Percentiles rank a stretch among this genome's conserved stretches.
Conservation (phyloP, 2,797 vertebrate species). For the Pempheris klunzingeri region DNA sequence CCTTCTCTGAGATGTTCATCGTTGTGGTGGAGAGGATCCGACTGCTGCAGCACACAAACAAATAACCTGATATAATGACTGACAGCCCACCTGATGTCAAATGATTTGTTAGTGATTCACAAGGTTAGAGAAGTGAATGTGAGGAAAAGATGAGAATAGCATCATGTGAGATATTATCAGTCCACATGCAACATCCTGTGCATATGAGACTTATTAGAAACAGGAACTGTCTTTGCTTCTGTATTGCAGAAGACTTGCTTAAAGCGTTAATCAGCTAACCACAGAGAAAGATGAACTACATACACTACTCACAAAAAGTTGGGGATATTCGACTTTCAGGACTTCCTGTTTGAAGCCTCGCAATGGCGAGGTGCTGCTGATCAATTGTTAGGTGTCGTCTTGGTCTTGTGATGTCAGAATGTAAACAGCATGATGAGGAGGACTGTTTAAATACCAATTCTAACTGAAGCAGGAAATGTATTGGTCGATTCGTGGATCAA, state of each 20-base stretch:
- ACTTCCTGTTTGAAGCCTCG: no score
- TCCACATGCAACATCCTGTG: not conserved
- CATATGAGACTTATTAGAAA: not conserved
- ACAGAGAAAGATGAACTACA: no score
- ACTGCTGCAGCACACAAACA: constrained; percentile 55
- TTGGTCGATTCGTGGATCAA: no score
- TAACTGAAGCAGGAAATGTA: no score
- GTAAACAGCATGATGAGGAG: no score
- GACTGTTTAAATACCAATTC: no score
- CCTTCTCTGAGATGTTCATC: constrained; percentile 72
- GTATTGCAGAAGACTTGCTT: fast-evolving
- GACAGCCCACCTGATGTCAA: not conserved
- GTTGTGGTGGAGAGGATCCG: constrained; percentile 29
- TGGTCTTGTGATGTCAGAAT: no score
- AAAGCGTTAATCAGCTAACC: not conserved
- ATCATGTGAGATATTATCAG: no score
- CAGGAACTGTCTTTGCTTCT: constrained; percentile 15
- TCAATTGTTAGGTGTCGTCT: no score
- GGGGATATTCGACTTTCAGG: no score
- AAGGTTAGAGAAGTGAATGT: not conserved
- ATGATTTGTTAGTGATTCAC: not conserved
- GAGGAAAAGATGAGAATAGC: not conserved
- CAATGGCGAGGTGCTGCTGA: no score
- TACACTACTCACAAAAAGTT: no score
- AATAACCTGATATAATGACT: constrained; percentile 15